Evolutionary conservation across 2,888 invertebrate genomes (phyloP).

Genomic region (Lypha dubia): DNA sequence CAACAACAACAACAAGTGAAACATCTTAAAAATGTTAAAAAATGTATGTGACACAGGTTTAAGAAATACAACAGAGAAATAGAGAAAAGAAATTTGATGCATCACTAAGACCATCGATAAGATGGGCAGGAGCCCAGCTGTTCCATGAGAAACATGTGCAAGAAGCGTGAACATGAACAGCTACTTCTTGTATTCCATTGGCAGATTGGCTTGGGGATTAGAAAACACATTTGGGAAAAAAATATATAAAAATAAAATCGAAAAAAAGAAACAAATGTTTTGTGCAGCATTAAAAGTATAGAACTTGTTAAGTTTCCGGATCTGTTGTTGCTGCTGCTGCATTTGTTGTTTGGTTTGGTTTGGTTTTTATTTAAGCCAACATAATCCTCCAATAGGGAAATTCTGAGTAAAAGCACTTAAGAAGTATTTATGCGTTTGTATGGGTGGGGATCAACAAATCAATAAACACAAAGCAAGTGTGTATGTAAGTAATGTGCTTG

Average conservation of each 20-base stretch:
- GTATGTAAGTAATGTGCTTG: background rate
- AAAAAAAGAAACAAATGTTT: background rate
- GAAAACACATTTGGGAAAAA: conserved; percentile 1
- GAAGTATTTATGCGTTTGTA: background rate
- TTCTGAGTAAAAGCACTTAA: conserved; percentile 17
- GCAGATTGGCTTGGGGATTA: conserved; percentile 16
- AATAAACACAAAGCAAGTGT: background rate
- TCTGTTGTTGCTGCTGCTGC: background rate
- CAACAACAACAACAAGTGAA: background rate
- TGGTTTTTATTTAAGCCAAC: background rate
- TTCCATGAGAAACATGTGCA: conserved; percentile 39
- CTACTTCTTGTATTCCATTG: conserved; percentile 27
- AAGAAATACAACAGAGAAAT: conserved; percentile 7
- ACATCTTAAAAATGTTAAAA: background rate
- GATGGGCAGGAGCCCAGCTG: conserved; percentile 54
- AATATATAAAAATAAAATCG: background rate
- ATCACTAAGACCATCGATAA: conserved; percentile 47
- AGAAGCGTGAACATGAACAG: conserved; percentile 47
- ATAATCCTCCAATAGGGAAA: conserved; percentile 8
- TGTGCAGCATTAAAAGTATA: background rate
- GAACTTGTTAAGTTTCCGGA: conserved; percentile 4
- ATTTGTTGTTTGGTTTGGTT: too few species aligned
- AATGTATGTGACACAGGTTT: conserved; percentile 24
- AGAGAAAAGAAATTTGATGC: conserved; percentile 37
- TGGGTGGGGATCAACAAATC: conserved; percentile 7